Conservation (phyloP, 37 sponge, comb jelly and placozoan species). For the Ephydatia muelleri region DNA sequence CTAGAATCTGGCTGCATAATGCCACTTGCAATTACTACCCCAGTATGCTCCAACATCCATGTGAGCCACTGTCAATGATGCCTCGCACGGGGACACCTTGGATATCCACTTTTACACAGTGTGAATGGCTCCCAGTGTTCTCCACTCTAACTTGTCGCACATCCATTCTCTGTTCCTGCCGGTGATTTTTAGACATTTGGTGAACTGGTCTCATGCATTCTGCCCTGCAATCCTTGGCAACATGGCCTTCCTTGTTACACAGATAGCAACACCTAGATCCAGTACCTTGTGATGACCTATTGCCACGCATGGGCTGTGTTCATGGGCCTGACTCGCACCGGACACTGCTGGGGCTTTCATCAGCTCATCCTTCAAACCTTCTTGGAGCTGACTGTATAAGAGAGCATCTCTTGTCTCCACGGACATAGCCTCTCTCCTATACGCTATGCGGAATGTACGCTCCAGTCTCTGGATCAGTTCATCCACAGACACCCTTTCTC, state of each 20-base stretch:
- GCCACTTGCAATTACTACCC: background rate
- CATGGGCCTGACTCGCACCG: slow-evolving; percentile 17
- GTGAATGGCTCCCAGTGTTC: slow-evolving; percentile 34
- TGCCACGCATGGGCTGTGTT: background rate
- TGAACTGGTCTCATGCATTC: background rate
- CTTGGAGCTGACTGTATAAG: slow-evolving; percentile 33
- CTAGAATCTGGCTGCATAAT: background rate
- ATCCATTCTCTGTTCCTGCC: background rate
- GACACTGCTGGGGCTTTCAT: slow-evolving; percentile 54
- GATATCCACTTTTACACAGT: slow-evolving; percentile 33
- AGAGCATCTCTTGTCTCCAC: slow-evolving; percentile 28
- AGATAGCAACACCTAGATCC: background rate
- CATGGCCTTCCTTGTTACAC: slow-evolving; percentile 9
- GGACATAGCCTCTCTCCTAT: slow-evolving; percentile 40
- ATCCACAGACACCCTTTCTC: slow-evolving; percentile 23
- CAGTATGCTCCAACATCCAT: background rate
- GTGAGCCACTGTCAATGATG: slow-evolving; percentile 32
- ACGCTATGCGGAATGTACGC: slow-evolving; percentile 28
- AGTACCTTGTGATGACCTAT: background rate
- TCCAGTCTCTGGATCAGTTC: slow-evolving; percentile 43
- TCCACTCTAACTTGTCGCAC: slow-evolving; percentile 20
- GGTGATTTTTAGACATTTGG: background rate
- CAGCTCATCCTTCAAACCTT: slow-evolving; percentile 16
- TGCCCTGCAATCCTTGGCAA: slow-evolving; percentile 7
- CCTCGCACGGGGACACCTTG: slow-evolving; percentile 44